Evolutionary conservation across 2,797 vertebrate genomes (phyloP), one percentile per base, ranked within the genome.

Genomic region (Aotus griseimembra): DNA sequence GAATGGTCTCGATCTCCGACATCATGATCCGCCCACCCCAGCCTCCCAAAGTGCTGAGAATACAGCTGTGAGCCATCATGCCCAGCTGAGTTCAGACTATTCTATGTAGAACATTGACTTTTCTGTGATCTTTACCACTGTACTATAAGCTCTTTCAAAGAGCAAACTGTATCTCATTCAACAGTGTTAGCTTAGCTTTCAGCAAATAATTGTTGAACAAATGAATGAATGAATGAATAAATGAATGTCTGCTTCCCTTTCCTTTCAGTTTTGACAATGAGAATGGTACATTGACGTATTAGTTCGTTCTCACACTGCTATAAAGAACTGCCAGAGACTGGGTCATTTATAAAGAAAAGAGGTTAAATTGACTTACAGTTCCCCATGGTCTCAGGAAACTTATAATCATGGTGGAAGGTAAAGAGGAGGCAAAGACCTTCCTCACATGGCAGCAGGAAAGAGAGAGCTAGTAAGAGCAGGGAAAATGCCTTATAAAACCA

Each of bases 211-310:
- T 81, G 39, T 75, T 88, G 50, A 88, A 95, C 44, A 73, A 58
- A 79, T 11, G 84, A 36, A 73, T 77, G 75, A 80, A 82, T 70
- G 48, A 80, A 92, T 88, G 41, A 97, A 30, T 55, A 39, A 87
- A 58, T 79, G 50, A 83, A 72, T 33, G n/a, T 46, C 58, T 84
- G 7, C 33, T 72, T 89, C 39, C 9, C 4, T 91, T 86, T 72
- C 22, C n/a, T 90, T 96, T 95, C 80, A 70, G 4, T 92, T 95
- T 93, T 57, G 67, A 95, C 77, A 94, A 64, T 77, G 48, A 58
- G 17, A 83, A 15, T 41, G 48, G 55, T 80, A 79, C 15, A 67
- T n/a, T 17, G 17, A 67, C 1, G 3, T n/a, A 17, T 67, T 67
- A 4, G 64, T 67, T 67, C 33, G n/a, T 67, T 67, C 64, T 67